Base-by-base conservation (phyloP, 2,113 vertebrate genomes). In the Lagopus muta region DNA sequence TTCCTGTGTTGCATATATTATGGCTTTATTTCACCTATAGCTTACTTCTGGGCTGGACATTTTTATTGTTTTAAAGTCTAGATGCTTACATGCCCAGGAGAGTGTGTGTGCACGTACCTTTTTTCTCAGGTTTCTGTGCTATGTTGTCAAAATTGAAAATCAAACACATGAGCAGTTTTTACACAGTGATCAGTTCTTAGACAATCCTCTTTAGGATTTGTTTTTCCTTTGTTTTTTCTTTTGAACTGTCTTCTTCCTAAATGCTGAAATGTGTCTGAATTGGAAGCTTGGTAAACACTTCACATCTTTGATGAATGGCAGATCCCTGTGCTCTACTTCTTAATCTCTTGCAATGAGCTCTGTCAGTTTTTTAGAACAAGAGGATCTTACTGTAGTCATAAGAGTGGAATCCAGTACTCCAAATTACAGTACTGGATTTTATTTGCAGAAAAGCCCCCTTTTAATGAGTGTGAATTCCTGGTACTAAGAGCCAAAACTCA, bases 401-500 rank as follows among this genome's bases (percentile, higher is more conserved):
- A 69, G 65, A 19, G 18, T 67, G n/a, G 76, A 88, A 87, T 73
- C 43, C 38, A 70, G 36, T 55, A n/a, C 66, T 92, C 9, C 74
- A 25, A 78, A 18, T 85, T 92, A 70, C 30, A 77, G 61, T 27
- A 34, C 52, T 79, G 60, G 36, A 40, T 79, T 83, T 88, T 90
- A 92, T 95, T 95, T 89, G 34, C 60, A 95, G 67, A 95, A 93
- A 30, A 95, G 8, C 17, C 24, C 16, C 34, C 38, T 93, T 96
- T 80, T 86, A 96, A 89, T 85, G 47, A 94, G 47, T 93, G 66
- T 82, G 57, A 94, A 90, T 76, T 95, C 83, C 88, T 96, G 89
- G 81, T 75, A 48, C 83, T 94, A 84, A 91, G 82, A 93, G 85
- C 90, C 90, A 95, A 94, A 91, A 90, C 85, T 92, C 67, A 52